A percentile compares a stretch with the other conserved stretches of the same genome.
These are phyloP conservation scores for Caranx melampygus DNA, from an alignment of 2,113 vertebrate genomes.

Conservation along the genomic window DNA sequence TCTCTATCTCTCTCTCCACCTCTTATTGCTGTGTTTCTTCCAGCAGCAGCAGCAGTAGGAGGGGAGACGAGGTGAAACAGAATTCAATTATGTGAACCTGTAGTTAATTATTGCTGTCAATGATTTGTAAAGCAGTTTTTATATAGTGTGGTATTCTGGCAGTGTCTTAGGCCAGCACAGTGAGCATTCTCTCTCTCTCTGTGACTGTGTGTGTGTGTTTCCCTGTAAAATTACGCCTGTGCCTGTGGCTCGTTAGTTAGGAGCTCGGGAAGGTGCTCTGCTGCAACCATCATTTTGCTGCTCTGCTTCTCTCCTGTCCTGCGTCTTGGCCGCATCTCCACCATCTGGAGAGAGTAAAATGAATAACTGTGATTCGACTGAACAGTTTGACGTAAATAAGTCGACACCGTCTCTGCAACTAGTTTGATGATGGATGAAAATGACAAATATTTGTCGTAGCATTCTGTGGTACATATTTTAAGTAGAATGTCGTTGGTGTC, in stretches of 20 bases:
- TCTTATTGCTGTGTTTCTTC: conserved; percentile 60
- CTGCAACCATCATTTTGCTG: conserved; percentile 34
- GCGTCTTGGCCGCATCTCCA: neutral
- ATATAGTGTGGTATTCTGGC: conserved; percentile 79
- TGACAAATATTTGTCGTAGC: neutral
- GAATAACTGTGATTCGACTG: neutral
- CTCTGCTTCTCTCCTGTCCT: conserved; percentile 45
- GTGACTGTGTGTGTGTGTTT: conserved; percentile 52
- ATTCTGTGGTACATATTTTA: neutral
- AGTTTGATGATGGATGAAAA: neutral
- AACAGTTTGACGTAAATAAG: neutral
- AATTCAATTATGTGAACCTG: conserved; percentile 80
- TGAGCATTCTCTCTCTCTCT: conserved; percentile 46
- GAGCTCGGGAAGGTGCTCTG: conserved; percentile 42
- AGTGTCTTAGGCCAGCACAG: conserved; percentile 59
- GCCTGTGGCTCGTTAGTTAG: conserved; percentile 62
- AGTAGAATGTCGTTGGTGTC: neutral
- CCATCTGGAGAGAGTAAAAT: neutral
- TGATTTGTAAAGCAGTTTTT: conserved; percentile 81
- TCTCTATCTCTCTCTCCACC: conserved; percentile 25
- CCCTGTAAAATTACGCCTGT: conserved; percentile 48
- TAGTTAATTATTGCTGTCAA: conserved; percentile 80
- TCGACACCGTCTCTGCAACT: neutral
- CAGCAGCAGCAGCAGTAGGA: conserved; percentile 47
- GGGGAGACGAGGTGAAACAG: conserved; percentile 55